Percentiles rank a stretch among this genome's conserved stretches.
Conservation (phyloP, 2,797 vertebrate genomes). For the Galaxias olidus region DNA sequence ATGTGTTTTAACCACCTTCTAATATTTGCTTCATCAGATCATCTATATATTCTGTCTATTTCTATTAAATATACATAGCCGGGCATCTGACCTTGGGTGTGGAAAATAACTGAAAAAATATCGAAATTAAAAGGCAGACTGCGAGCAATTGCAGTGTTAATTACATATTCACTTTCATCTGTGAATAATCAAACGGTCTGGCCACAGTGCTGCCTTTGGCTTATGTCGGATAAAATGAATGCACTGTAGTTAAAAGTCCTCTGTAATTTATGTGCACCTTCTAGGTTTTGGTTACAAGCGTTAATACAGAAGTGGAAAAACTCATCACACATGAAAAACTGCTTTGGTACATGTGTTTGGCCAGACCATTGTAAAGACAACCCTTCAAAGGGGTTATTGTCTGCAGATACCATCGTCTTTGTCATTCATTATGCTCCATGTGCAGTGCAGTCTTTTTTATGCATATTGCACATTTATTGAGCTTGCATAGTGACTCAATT, state of each 20-base stretch:
- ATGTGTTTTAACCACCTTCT: conserved; percentile 27
- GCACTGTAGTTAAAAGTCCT: conserved; percentile 35
- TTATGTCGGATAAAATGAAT: conserved; percentile 35
- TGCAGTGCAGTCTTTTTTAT: too few species aligned
- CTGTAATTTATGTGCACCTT: conserved; percentile 28
- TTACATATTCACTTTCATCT: conserved; percentile 94
- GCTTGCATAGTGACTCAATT: too few species aligned
- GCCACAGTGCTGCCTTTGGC: conserved; percentile 38
- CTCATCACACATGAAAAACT: too few species aligned
- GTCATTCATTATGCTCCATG: too few species aligned
- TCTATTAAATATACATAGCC: conserved; percentile 83
- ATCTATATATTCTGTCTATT: background rate
- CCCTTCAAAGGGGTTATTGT: too few species aligned
- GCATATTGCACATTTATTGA: too few species aligned
- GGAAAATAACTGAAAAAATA: conserved; percentile 83
- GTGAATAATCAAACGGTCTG: conserved; percentile 42
- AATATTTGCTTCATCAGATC: conserved; percentile 6
- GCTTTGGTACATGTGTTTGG: too few species aligned
- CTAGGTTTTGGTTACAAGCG: too few species aligned
- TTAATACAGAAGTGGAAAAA: too few species aligned
- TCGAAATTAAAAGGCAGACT: conserved; percentile 90
- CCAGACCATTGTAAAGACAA: too few species aligned
- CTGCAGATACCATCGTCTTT: too few species aligned
- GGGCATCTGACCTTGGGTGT: conserved; percentile 86
- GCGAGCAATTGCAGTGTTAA: conserved; percentile 91